These are phyloP conservation scores for Papilio gigon DNA, from an alignment of 2,888 invertebrate species.

Conservation along the genomic window DNA sequence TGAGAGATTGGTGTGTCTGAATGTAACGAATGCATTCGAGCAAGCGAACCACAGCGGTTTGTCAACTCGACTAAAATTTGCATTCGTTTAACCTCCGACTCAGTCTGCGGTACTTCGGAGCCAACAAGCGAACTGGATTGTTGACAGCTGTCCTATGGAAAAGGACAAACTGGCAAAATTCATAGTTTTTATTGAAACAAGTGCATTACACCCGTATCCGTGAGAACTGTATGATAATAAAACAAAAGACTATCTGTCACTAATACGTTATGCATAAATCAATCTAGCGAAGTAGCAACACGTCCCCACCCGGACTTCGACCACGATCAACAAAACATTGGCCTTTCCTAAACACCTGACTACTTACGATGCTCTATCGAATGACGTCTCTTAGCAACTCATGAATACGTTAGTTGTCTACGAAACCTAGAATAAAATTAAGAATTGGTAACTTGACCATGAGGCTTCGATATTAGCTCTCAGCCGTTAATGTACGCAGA, in stretches of 20 bases:
- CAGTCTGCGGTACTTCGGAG: conserved; percentile 24
- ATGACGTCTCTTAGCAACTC: conserved; percentile 20
- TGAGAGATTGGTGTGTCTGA: conserved; percentile 18
- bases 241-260: neutral
- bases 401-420: conserved; percentile 18
- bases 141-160: neutral
- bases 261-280: conserved; percentile 6
- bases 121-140: neutral
- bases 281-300: conserved; percentile 14
- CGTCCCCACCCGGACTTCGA: conserved; percentile 25
- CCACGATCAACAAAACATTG: conserved; percentile 8
- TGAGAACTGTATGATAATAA: neutral
- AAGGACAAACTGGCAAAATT: neutral
- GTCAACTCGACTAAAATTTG: conserved; percentile 37
- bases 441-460: neutral
- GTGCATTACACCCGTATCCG: neutral
- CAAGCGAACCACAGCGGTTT: conserved; percentile 20
- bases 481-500: neutral
- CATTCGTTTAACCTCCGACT: conserved; percentile 34
- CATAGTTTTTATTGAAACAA: neutral
- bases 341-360: conserved; percentile 8
- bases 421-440: neutral
- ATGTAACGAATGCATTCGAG: conserved; percentile 17
- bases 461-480: too few species aligned
- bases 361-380: conserved; percentile 6